Base-by-base conservation (phyloP, 2,888 invertebrate genomes). In the Metellina segmentata region DNA sequence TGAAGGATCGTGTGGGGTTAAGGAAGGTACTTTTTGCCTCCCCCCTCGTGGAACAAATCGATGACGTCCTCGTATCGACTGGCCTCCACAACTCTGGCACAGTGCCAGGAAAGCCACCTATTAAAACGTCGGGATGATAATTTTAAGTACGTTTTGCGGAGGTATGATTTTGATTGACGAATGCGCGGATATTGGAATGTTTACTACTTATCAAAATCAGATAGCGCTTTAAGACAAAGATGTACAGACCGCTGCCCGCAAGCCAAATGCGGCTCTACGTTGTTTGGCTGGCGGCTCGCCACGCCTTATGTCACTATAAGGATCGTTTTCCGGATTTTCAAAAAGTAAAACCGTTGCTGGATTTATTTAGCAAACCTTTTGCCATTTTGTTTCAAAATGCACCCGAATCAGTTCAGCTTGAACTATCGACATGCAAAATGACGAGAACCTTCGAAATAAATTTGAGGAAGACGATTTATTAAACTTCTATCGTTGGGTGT, bases 31-130 rank as follows among this genome's bases (percentile, higher is more conserved):
- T 61, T 6, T 16, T 9, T 61, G 52, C 78, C 52, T 48, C 11
- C 19, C 75, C 69, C 49, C 34, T 48, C 77, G 11, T 19, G 19
- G 34, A 51, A 77, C 72, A 71, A 87, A 87, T 88, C 88, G 81
- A 88, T 88, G 88, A 81, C 81, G 88, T 71, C 53, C 34, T 8
- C 11, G n/a, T 81, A 88, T 88, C 88, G 88, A 88, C 78, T 78
- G 20, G 71, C 48, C 70, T 34, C 51, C 34, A 34, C 34, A 34
- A 34, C 34, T 74, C 74, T 88, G 88, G 88, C 88, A 88, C 7
- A 6, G 51, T 81, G 88, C 88, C 88, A 88, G 74, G 74, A 72
- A 70, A 75, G 85, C 53, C 52, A 48, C 34, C 74, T 74, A 75
- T 75, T 82, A 16, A 53, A 85, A 85, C 85, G 75, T 48, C 53